phyloP scores from a whole-genome alignment of 2,113 vertebrate genomes.

The Tauraco erythrolophus region DNA sequence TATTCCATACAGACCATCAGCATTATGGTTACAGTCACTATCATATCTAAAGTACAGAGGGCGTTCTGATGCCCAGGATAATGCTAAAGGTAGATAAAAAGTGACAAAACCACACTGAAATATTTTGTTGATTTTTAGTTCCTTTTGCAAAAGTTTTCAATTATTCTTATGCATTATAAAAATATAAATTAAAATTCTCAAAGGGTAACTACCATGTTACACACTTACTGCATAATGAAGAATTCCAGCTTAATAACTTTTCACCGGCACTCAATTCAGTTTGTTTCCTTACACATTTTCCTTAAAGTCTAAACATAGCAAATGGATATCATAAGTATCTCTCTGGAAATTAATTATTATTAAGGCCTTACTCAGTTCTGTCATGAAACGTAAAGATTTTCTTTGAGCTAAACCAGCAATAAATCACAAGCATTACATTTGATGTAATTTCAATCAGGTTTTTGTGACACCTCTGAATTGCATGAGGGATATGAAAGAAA shows the following conservation, averaged over 20 bases:
- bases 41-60: neutral
- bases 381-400: slow-evolving; percentile 13
- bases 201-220: neutral
- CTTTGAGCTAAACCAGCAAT: neutral
- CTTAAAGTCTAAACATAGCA: neutral
- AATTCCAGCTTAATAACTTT: neutral
- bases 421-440: neutral
- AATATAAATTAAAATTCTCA: neutral
- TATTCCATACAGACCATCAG: neutral
- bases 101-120: neutral
- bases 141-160: neutral
- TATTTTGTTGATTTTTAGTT: neutral
- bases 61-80: neutral
- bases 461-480: neutral
- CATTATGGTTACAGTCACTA: neutral
- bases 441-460: neutral
- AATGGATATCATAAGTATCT: neutral
- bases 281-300: neutral
- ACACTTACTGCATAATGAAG: neutral
- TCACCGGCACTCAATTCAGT: neutral
- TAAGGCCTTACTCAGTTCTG: slow-evolving; percentile 10
- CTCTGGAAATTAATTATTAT: slow-evolving; percentile 35
- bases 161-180: neutral
- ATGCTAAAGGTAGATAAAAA: neutral
- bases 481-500: neutral